Evolutionary conservation across 2,888 invertebrate species (phyloP), one percentile per base, ranked within the genome.

Genomic region (Phorcus lineatus): DNA sequence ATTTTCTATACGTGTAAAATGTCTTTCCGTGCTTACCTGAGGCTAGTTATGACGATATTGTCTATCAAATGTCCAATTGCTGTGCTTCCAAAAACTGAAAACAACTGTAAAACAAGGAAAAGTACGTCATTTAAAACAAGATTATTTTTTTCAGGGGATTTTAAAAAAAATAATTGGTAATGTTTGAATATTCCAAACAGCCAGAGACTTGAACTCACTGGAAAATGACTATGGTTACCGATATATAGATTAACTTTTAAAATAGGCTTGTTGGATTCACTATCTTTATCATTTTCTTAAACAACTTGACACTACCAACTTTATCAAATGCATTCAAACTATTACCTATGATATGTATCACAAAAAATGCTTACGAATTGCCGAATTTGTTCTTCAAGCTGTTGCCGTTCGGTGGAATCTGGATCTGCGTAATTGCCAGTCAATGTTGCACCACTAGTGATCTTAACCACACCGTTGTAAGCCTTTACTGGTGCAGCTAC

Each of bases 31-130:
- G 17, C 47, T 47, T 78, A 80, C 82, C 82, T 77, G 67, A 82
- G 80, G 16, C 82, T 79, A 57, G 77, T 80, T 16, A 82, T 82
- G 40, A 55, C 77, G 31, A 82, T 80, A 16, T 66, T 57, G 19
- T 78, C 80, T 17, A 82, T 62, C 19, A 62, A 74, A 17, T 55
- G 57, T 22, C 78, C 67, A n/a, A 79, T 31, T 6, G 36, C 52
- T n/a, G 78, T 77, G 19, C 74, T 67, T 6, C 52, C 78, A 19
- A 82, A 77, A 36, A 82, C 62, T 66, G 74, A 16, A 52, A 7
- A 47, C 13, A 82, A 22, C 82, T 82, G 53, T 9, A 75, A 66
- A 70, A 70, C 19, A 0, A 1, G 13, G 13, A 47, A 6, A 47
- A 47, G 7, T 17, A 11, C 19, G 17, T 36, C 4, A 52, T 52